Percentiles rank a stretch among this genome's conserved stretches.
Evolutionary conservation across 2,888 invertebrate species (phyloP).

Genomic region (Rapana venosa): DNA sequence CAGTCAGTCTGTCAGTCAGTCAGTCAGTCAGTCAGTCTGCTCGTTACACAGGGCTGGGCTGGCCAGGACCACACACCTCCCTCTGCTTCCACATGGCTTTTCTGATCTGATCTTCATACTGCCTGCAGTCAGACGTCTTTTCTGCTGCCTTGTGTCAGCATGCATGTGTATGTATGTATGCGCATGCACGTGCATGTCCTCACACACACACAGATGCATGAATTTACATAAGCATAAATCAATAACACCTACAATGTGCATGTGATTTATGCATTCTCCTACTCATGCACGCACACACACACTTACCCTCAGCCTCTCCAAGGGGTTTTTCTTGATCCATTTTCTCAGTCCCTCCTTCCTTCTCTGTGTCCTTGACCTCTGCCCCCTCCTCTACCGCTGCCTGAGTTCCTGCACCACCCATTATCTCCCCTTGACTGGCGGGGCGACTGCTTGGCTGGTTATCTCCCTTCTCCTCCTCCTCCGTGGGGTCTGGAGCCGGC

Average conservation of each 20-base stretch:
- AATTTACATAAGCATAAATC: background rate
- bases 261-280: background rate
- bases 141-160: too few relatives aligned
- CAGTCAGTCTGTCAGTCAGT: too few relatives aligned
- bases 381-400: background rate
- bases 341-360: constrained; percentile 31
- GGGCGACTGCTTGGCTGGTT: constrained; percentile 8
- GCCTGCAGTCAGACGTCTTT: too few relatives aligned
- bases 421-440: background rate
- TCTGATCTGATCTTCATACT: too few relatives aligned
- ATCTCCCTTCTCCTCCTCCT: background rate
- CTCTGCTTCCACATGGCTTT: too few relatives aligned
- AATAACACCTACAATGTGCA: background rate
- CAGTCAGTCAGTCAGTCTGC: too few relatives aligned
- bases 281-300: background rate
- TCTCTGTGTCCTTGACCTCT: background rate
- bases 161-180: too few relatives aligned
- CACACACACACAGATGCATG: background rate
- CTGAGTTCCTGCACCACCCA: background rate
- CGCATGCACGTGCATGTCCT: background rate
- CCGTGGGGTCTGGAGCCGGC: background rate
- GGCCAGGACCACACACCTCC: too few relatives aligned
- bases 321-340: constrained; percentile 33
- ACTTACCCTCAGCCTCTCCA: constrained; percentile 1
- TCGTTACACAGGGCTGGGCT: too few relatives aligned